Evolutionary conservation across 2,113 vertebrate species (phyloP), one percentile per base, ranked within the genome.

Genomic region (Chelonoidis abingdonii): DNA sequence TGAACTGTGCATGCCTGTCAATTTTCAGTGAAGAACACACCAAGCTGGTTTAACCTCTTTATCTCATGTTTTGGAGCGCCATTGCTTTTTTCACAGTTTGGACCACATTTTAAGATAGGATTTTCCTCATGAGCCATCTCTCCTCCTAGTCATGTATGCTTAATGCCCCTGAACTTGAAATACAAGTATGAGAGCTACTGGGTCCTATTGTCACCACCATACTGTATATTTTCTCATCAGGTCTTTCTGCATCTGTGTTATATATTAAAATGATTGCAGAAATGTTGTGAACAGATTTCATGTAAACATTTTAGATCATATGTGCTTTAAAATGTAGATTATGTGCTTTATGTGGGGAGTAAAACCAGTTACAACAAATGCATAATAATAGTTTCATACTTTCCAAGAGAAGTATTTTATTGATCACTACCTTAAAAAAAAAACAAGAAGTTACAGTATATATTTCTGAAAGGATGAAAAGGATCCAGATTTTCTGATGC

Each of bases 371-470:
- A 57, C 65, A 83, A 49, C 24, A 96, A 95, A 86, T 93, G 80
- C 35, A 83, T 93, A 1, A 91, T 92, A 86, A 93, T 93, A 86
- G 86, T 44, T 56, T 92, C 82, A 8, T 8, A 10, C 76, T 90
- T 90, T 69, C 82, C 11, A 80, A 93, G 49, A 94, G 90, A 95
- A 83, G 27, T 25, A 27, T 44, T 78, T 76, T 91, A 76, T 29
- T 76, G 10, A 90, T 84, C 31, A 38, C 24, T 79, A 44, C 62
- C 94, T 80, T 93, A 97, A 94, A 41, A 87, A 83, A 93, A 94
- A 79, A 87, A 83, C 92, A 94, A 79, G 14, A n/a, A n/a, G 16
- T 19, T 22, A 72, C 10, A 72, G 5, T 8, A 72, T 21, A 72
- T 41, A 72, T 86, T 65, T 89, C 95, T 92, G 62, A 41, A 27